These are phyloP conservation scores for Aurelia coerulea DNA, from an alignment of 30 jellyfish, hydroid and myxozoan genomes.

Conservation along the genomic window DNA sequence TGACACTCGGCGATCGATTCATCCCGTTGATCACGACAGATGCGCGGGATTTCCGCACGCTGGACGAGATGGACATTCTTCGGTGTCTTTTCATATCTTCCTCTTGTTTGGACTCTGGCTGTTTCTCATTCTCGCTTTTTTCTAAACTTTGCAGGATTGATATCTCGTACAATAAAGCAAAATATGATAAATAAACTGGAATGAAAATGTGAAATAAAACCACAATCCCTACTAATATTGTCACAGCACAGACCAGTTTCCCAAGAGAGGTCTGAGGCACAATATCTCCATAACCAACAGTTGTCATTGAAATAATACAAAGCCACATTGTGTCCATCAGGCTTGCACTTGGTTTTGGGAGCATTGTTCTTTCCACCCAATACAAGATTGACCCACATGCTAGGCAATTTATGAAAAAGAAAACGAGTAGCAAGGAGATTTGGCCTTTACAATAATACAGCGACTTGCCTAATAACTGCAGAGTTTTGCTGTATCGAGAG, in stretches of 20 bases:
- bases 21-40: conserved; percentile 10
- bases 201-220: conserved; percentile 59
- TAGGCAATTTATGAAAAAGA: conserved; percentile 66
- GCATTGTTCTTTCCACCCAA: conserved; percentile 55
- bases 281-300: conserved; percentile 82
- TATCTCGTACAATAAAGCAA: conserved; percentile 67
- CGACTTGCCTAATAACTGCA: conserved; percentile 61
- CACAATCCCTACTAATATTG: conserved; percentile 61
- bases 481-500: conserved; percentile 58
- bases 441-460: conserved; percentile 71
- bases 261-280: conserved; percentile 73
- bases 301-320: conserved; percentile 77
- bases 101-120: not conserved
- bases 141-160: conserved; percentile 43
- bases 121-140: conserved; percentile 5
- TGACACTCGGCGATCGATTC: conserved; percentile 29
- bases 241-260: conserved; percentile 44
- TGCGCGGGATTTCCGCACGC: conserved; percentile 44
- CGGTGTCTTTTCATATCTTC: conserved; percentile 17
- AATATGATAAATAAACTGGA: conserved; percentile 75
- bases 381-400: conserved; percentile 61
- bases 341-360: conserved; percentile 6
- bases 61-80: conserved; percentile 27
- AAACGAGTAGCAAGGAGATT: conserved; percentile 41
- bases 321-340: conserved; percentile 77